phyloP scores from a whole-genome alignment of 2,888 invertebrate genomes.

The Xylocampa areola region DNA sequence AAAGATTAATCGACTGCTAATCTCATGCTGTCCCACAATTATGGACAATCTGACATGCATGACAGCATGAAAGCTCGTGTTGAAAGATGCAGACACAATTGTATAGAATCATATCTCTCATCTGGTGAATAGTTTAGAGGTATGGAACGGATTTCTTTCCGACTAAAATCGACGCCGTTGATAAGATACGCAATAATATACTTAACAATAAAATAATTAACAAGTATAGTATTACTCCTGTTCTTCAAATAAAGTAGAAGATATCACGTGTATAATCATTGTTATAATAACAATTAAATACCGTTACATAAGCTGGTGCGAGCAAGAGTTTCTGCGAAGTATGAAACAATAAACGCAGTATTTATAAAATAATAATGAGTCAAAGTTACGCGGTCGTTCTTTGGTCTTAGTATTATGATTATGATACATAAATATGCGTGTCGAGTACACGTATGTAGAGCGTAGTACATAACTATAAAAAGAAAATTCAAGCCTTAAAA shows the following conservation, averaged over 20 bases:
- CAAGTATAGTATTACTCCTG: too few relatives aligned
- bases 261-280: conserved; percentile 1
- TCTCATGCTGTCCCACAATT: too few relatives aligned
- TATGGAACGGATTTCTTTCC: too few relatives aligned
- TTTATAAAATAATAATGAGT: conserved; percentile 51
- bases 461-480: background rate
- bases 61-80: too few relatives aligned
- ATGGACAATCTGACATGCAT: too few relatives aligned
- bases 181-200: too few relatives aligned
- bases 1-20: too few relatives aligned
- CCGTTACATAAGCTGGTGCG: conserved; percentile 27
- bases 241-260: conserved; percentile 16
- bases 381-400: conserved; percentile 9
- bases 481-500: background rate
- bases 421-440: conserved; percentile 1
- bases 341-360: conserved; percentile 26
- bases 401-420: conserved; percentile 27
- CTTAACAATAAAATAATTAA: too few relatives aligned
- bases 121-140: too few relatives aligned
- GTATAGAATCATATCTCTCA: too few relatives aligned
- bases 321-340: conserved; percentile 21
- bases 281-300: conserved; percentile 10
- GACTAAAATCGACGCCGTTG: too few relatives aligned
- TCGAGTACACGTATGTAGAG: background rate
- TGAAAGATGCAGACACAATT: too few relatives aligned